Evolutionary conservation across 1,140 invertebrate genomes (phyloP), one percentile per base, ranked within the genome.

Genomic region (Eubasilissa regina): DNA sequence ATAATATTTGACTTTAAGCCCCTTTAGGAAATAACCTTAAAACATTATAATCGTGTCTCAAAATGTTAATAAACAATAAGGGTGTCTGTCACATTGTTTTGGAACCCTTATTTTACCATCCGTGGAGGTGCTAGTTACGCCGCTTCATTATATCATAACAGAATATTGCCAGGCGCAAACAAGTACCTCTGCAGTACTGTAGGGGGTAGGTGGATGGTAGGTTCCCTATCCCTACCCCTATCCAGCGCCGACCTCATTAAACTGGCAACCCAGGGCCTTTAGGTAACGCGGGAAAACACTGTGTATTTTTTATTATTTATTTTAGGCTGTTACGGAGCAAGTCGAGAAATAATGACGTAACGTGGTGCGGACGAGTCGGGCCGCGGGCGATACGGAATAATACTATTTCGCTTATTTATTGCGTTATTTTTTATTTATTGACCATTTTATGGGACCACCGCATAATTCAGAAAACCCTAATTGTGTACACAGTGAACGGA

Each of bases 131-230:
- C 25, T 47, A 25, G 35, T 60, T 64, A 60, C 75, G 19, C 44
- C 48, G 60, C 75, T 64, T 77, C 64, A 77, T 77, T 77, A 64
- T 77, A 77, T 66, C 75, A 66, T 77, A 66, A 77, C 75, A 64
- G 75, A 66, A 68, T 77, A 77, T 68, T 77, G 60, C 75, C 60
- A 64, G 64, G 35, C 66, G 66, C 58, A 64, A 77, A 77, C 75
- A 66, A 45, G 60, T 45, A 43, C 53, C 25, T 35, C 25, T 6
- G 25, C 25, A 35, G 25, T n/a, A n/a, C n/a, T n/a, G n/a, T n/a
- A n/a, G n/a, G n/a, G n/a, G n/a, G n/a, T n/a, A 6, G 25, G 25
- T 35, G 25, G 25, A 35, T 35, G 25, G 25, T 6, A 35, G 25
- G 25, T 17, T n/a, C n/a, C n/a, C n/a, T n/a, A n/a, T n/a, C 53